Base-by-base conservation (phyloP, 2,888 invertebrate species). In the Theodoxus fluviatilis region DNA sequence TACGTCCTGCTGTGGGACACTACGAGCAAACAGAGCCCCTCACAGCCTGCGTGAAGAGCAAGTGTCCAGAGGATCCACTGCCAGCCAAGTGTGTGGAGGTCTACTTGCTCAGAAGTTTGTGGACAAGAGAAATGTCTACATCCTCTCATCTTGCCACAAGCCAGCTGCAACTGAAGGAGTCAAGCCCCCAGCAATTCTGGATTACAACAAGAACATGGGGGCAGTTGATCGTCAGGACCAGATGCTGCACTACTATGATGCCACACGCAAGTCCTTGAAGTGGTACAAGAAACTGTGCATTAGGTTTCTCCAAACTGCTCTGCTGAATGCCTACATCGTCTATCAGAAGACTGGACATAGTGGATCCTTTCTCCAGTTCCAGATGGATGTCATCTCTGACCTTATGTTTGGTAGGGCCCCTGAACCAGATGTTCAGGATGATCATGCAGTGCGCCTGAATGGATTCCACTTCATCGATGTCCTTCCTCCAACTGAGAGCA, bases 181-280 rank as follows among this genome's bases (percentile, higher is more conserved):
- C 35, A 69, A 52, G 52, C 63, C 37, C 37, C 38, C 63, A 38
- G 57, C 59, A 4, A 68, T 68, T 43, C 18, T 38, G 22, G 61
- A 40, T 6, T 68, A 68, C 33, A 61, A 61, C 61, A 22, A 59
- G 43, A 68, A 68, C 31, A 68, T 68, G 68, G 68, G 68, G 3
- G 57, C 57, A 22, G 61, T 68, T 25, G 68, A 68, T 31, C 57
- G 47, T 25, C 64, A 47, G 33, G 52, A 25, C 22, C n/a, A 25
- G 38, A 33, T 64, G 63, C 28, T 69, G 15, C 55, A 69, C 49
- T 37, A 18, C n/a, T 63, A 64, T 28, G 31, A 31, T 69, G 69
- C 64, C 28, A 64, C 64, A 49, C 9, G 69, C 12, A 69, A 69
- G 40, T 37, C 64, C 4, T 52, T 64, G 9, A 33, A 47, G 15